Evolutionary conservation across 2,888 invertebrate genomes (phyloP).

Genomic region (Cryptus armator): DNA sequence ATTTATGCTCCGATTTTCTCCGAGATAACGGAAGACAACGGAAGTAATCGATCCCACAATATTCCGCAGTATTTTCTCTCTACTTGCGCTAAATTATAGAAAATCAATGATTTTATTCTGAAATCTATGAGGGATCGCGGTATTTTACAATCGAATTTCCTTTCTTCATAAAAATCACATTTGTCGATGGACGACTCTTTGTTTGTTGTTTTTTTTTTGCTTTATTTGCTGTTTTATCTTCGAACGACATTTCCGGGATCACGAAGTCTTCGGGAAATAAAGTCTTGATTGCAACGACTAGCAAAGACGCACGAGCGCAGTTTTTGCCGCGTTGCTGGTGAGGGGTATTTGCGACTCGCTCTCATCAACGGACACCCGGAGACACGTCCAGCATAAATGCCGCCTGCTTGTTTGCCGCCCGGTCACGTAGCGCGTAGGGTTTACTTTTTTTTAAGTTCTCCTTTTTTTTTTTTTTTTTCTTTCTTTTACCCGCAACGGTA

Average conservation of each 20-base stretch:
- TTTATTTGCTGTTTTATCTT: not conserved
- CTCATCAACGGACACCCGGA: constrained; percentile 58
- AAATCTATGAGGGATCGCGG: too few relatives aligned
- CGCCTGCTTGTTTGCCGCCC: constrained; percentile 39
- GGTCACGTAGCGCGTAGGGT: constrained; percentile 55
- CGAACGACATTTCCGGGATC: not conserved
- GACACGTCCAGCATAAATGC: constrained; percentile 59
- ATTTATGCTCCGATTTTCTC: not conserved
- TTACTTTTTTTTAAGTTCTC: constrained; percentile 37
- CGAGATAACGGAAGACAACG: not conserved
- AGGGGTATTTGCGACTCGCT: not conserved
- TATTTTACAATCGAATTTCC: not conserved
- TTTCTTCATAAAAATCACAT: not conserved
- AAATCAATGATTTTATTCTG: not conserved
- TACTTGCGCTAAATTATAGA: not conserved
- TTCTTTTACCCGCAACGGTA: constrained; percentile 24
- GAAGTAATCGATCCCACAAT: constrained; percentile 1
- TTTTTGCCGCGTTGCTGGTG: constrained; percentile 24
- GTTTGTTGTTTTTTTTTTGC: not conserved
- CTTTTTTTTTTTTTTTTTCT: constrained; percentile 17
- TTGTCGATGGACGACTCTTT: not conserved
- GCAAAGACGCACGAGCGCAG: constrained; percentile 13
- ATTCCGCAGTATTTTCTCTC: not conserved
- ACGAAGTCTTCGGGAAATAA: constrained; percentile 50
- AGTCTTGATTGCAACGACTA: constrained; percentile 47